Evolutionary conservation across 2,888 invertebrate genomes (phyloP), one percentile per base, ranked within the genome.

Genomic region (Aleiodes testaceus): DNA sequence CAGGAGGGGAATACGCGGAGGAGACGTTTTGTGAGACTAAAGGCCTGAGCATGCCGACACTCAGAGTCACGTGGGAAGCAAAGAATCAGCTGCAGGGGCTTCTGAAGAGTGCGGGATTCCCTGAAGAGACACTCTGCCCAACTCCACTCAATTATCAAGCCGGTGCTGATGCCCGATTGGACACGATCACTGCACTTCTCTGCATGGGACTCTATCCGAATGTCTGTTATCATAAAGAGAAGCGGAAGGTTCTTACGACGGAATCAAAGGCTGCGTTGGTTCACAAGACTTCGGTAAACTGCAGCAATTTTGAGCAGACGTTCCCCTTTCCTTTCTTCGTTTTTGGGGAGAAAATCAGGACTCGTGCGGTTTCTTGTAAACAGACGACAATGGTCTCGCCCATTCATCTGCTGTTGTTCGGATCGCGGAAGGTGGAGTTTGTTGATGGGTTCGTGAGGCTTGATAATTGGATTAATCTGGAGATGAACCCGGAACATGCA

Each of bases 321-420:
- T 98, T 98, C 84, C 94, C 95, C 0, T 97, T 95, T 76, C 99
- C 99, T 0, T 94, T 98, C 86, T 98, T 99, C 86, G 95, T 99
- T 70, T 99, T 99, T 87, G 98, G 98, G 0, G 99, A 99, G 89
- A 99, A 99, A 89, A 96, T 99, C 69, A 92, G 98, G 68, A 98
- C 98, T 0, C 90, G 96, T 68, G 97, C 98, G 0, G 97, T 99
- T 64, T 94, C 96, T 12, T 98, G 98, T 88, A 99, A 99, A 85
- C 97, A 98, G 88, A 92, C 96, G 92, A 95, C 97, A 1, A 98
- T 98, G 97, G 95, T 99, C 5, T 93, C 97, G 0, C 97, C 99
- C 0, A 88, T 99, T 74, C 98, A 99, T 85, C 89, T 99, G 50
- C 87, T 99, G 77, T 89, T 99, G 47, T 98, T 99, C 86, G 98